phyloP scores from a whole-genome alignment of 2,113 vertebrate species.

The Chlorodrepanis virens region DNA sequence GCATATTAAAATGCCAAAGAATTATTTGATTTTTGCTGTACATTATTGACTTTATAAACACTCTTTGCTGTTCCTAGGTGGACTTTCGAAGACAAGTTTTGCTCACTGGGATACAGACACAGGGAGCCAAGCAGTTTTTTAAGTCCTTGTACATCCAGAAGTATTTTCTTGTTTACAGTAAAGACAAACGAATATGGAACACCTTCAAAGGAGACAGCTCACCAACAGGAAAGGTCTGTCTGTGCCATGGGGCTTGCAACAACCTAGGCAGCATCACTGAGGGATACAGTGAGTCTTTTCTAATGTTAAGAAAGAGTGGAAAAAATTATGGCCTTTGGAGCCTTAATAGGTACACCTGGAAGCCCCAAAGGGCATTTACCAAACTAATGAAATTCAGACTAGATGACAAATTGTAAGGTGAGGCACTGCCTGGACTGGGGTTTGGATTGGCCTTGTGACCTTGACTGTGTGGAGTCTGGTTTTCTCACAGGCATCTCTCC shows the following conservation, averaged over 20 bases:
- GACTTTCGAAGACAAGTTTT: slow-evolving; percentile 87
- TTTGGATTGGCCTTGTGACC: not conserved
- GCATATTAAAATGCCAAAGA: not conserved
- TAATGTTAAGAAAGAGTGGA: not conserved
- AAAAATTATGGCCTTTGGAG: not conserved
- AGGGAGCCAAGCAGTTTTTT: slow-evolving; percentile 86
- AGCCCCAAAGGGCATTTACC: not conserved
- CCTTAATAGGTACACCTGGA: not conserved
- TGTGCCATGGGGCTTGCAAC: not conserved
- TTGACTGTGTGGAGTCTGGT: not conserved
- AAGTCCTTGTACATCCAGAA: slow-evolving; percentile 73
- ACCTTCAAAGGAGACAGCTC: slow-evolving; percentile 86
- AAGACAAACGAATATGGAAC: slow-evolving; percentile 81
- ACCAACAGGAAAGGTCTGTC: slow-evolving; percentile 70
- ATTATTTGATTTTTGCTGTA: not conserved
- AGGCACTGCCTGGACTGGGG: not conserved
- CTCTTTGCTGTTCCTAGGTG: slow-evolving; percentile 73
- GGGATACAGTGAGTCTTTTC: not conserved
- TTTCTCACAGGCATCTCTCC: not conserved
- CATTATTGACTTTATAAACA: not conserved
- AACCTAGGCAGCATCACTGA: not conserved
- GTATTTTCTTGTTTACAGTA: slow-evolving; percentile 86
- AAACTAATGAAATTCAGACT: not conserved
- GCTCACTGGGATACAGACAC: slow-evolving; percentile 88
- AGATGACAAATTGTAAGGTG: not conserved